phyloP scores from a whole-genome alignment of 2,797 vertebrate genomes.

The Phalloptychus januarius region DNA sequence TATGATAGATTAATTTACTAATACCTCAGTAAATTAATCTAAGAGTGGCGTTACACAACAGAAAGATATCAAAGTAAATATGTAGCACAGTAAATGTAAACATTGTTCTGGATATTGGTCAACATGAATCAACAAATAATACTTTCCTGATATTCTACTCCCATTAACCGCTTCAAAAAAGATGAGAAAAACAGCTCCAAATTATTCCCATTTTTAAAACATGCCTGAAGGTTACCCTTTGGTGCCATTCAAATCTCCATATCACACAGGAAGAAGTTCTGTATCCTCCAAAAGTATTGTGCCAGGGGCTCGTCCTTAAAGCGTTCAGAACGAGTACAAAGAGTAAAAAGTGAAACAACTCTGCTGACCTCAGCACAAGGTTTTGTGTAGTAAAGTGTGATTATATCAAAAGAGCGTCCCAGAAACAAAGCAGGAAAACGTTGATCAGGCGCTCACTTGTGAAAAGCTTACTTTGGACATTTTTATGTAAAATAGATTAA shows the following conservation, averaged over 20 bases:
- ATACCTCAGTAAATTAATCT: not conserved
- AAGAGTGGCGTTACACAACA: not conserved
- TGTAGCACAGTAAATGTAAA: not conserved
- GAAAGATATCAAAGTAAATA: too few species aligned
- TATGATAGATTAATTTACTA: too few species aligned
- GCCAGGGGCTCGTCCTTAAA: not conserved
- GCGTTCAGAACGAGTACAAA: slow-evolving; percentile 1
- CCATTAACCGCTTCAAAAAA: not conserved
- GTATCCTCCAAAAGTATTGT: slow-evolving; percentile 13
- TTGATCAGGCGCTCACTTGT: not conserved
- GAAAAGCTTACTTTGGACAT: not conserved
- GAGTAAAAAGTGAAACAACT: not conserved
- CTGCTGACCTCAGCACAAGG: not conserved
- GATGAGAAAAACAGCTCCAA: not conserved
- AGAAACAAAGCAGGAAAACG: not conserved
- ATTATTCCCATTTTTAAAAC: slow-evolving; percentile 17
- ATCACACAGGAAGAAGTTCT: not conserved
- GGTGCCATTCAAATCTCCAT: slow-evolving; percentile 26
- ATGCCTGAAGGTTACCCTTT: slow-evolving; percentile 13
- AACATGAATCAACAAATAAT: not conserved
- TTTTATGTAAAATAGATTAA: not conserved
- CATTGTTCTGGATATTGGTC: not conserved
- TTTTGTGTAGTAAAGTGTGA: not conserved
- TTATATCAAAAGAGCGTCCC: not conserved
- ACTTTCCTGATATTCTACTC: not conserved